A percentile compares a stretch with the other conserved stretches of the same genome.
Evolutionary conservation across 2,113 vertebrate species (phyloP).

Genomic region (Pan troglodytes): NHGRI_mPanTro3-v2.1_pri NC_072412.2:43307001-43307500

Average conservation of each 20-base stretch:
- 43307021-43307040: slow-evolving; percentile 17
- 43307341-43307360: background rate
- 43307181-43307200: background rate
- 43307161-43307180: slow-evolving; percentile 40
- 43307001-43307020: background rate
- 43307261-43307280: slow-evolving; percentile 15
- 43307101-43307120: slow-evolving; percentile 10
- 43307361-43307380: background rate
- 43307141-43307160: slow-evolving; percentile 37
- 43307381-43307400: background rate
- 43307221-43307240: slow-evolving; percentile 41
- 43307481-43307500: slow-evolving; percentile 58
- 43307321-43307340: slow-evolving; percentile 57
- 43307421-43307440: background rate
- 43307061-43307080: background rate
- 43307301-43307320: background rate
- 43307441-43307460: background rate
- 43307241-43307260: slow-evolving; percentile 22
- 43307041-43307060: slow-evolving; percentile 56
- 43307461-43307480: background rate
- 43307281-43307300: background rate
- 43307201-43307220: slow-evolving; percentile 35
- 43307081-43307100: slow-evolving; percentile 37
- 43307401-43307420: background rate
- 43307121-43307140: slow-evolving; percentile 10